Evolutionary conservation across 2,888 invertebrate species (phyloP).

Genomic region (Arenicola marina): DNA sequence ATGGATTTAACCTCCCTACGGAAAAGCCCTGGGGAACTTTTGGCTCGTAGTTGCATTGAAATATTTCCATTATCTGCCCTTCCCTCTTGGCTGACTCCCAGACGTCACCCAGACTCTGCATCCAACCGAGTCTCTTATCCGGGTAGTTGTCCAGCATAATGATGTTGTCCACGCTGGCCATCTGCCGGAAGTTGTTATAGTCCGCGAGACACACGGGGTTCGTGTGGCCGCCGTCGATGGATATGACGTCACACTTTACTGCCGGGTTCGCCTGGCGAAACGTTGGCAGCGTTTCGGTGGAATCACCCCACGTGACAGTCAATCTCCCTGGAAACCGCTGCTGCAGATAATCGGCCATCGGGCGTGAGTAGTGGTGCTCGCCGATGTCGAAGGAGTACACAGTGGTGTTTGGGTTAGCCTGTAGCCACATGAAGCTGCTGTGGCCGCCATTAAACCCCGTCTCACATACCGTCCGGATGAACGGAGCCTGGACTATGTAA

Average conservation of each 20-base stretch:
- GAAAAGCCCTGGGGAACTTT: neutral
- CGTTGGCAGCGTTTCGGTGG: conserved; percentile 16
- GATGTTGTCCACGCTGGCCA: conserved; percentile 13
- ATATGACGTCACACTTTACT: conserved; percentile 23
- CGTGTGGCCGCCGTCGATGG: conserved; percentile 31
- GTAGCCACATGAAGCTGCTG: conserved; percentile 20
- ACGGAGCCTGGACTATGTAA: neutral
- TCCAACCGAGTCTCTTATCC: neutral
- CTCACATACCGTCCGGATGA: conserved; percentile 19
- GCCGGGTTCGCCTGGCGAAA: conserved; percentile 1
- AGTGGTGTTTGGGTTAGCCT: conserved; percentile 14
- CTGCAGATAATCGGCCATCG: conserved; percentile 20
- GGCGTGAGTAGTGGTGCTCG: conserved; percentile 14
- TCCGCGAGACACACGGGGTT: conserved; percentile 17
- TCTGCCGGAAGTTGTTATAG: conserved; percentile 11
- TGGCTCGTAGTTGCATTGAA: neutral
- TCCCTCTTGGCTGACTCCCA: neutral
- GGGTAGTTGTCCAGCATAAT: conserved; percentile 19
- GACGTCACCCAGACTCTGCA: neutral
- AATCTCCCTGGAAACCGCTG: conserved; percentile 15
- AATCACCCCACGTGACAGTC: conserved; percentile 22
- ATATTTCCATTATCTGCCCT: neutral
- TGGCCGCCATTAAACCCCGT: conserved; percentile 23
- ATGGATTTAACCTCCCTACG: neutral
- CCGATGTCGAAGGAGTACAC: conserved; percentile 31